A percentile compares a stretch with the other conserved stretches of the same genome.
These are phyloP conservation scores for Atlantisia rogersi DNA, from an alignment of 2,113 vertebrate genomes.

Conservation along the genomic window DNA sequence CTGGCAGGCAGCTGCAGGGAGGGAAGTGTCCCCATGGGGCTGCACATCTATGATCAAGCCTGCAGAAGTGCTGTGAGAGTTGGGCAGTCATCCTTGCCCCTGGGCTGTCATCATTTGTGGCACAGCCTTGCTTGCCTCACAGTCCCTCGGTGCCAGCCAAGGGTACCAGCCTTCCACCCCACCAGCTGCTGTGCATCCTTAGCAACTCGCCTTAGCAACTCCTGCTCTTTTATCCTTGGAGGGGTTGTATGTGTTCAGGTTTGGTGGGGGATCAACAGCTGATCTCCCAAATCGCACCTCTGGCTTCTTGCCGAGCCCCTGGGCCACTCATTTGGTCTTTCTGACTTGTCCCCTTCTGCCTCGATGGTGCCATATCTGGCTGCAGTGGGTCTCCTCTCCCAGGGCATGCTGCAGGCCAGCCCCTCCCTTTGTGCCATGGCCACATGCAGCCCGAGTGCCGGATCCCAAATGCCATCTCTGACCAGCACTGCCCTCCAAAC, in stretches of 20 bases:
- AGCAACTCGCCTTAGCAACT: background rate
- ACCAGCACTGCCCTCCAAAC: background rate
- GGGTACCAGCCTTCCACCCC: background rate
- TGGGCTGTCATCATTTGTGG: accelerated
- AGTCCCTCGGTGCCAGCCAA: background rate
- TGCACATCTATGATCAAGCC: background rate
- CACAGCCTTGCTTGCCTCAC: background rate
- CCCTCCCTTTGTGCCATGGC: accelerated
- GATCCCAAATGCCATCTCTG: background rate
- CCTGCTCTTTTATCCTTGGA: background rate
- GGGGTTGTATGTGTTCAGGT: background rate
- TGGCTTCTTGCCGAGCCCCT: background rate
- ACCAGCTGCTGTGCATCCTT: background rate
- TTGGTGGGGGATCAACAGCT: background rate
- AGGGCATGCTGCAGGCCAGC: background rate
- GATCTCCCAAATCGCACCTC: background rate
- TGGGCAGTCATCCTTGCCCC: accelerated
- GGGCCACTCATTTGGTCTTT: background rate
- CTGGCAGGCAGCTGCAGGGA: background rate
- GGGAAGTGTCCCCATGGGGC: accelerated
- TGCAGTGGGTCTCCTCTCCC: background rate
- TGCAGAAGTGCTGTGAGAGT: background rate
- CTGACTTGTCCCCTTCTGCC: background rate
- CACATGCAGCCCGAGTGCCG: accelerated
- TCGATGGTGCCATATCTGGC: background rate